Percentiles rank a stretch among this genome's conserved stretches.
phyloP scores from a whole-genome alignment of 1,140 invertebrate species.

The Ectropis grisescens region DNA sequence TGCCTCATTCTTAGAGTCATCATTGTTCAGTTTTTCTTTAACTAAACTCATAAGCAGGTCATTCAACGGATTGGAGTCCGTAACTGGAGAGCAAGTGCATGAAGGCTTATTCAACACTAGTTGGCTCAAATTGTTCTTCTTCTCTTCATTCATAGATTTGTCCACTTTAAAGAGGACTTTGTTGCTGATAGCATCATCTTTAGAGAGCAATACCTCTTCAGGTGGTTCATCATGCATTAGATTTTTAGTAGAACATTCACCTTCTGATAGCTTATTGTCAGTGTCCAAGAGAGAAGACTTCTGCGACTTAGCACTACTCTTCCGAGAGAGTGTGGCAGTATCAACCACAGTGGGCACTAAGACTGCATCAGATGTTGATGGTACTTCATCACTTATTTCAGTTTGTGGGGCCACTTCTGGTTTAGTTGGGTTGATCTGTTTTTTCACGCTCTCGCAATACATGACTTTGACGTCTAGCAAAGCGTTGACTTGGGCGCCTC shows the following conservation, averaged over 20 bases:
- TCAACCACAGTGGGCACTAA: slow-evolving; percentile 14
- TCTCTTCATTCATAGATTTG: slow-evolving; percentile 37
- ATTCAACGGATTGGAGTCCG: slow-evolving; percentile 64
- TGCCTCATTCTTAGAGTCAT: slow-evolving; percentile 71
- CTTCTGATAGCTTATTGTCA: slow-evolving; percentile 52
- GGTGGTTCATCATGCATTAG: slow-evolving; percentile 42
- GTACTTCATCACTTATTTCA: slow-evolving; percentile 38
- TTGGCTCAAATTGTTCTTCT: slow-evolving; percentile 56
- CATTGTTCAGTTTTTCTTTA: slow-evolving; percentile 72
- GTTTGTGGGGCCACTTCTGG: slow-evolving; percentile 41
- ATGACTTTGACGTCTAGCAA: slow-evolving; percentile 90
- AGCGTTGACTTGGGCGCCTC: slow-evolving; percentile 95
- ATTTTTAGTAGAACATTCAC: slow-evolving; percentile 41
- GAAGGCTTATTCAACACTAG: slow-evolving; percentile 53
- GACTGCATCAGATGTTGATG: slow-evolving; percentile 32
- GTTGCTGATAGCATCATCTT: slow-evolving; percentile 62
- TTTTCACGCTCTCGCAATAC: slow-evolving; percentile 82
- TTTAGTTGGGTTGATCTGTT: slow-evolving; percentile 61
- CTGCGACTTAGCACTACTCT: slow-evolving; percentile 63
- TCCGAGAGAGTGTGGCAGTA: slow-evolving; percentile 52
- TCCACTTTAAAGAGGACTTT: slow-evolving; percentile 60
- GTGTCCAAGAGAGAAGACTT: slow-evolving; percentile 55
- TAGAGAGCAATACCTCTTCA: slow-evolving; percentile 46
- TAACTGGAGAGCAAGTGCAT: slow-evolving; percentile 52
- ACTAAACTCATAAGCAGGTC: slow-evolving; percentile 60